Percentiles rank a stretch among this genome's conserved stretches.
Evolutionary conservation across 2,797 vertebrate genomes (phyloP).

Genomic region (Rhinichthys osculus): DNA sequence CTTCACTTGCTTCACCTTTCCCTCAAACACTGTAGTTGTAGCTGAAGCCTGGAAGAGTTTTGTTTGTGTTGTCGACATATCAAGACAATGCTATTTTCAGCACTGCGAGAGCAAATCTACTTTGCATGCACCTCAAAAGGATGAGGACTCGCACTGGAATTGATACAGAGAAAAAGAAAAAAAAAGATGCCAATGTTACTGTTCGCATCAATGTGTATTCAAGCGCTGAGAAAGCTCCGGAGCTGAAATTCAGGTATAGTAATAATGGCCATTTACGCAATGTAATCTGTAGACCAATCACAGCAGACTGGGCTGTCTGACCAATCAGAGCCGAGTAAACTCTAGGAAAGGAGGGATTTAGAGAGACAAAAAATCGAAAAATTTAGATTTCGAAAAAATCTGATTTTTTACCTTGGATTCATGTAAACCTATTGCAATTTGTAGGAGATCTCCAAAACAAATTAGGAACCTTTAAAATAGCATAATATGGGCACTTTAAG

Average conservation of each 20-base stretch:
- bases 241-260: background rate
- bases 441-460: background rate
- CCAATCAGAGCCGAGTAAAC: background rate
- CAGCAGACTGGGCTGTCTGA: background rate
- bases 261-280: background rate
- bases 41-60: background rate
- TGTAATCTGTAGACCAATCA: background rate
- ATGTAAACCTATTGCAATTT: background rate
- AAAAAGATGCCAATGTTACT: background rate
- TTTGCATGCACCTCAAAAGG: background rate
- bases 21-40: background rate
- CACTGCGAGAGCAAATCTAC: background rate
- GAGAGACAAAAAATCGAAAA: too few relatives aligned
- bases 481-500: background rate
- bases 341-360: background rate
- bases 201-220: background rate
- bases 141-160: background rate
- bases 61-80: background rate
- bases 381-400: too few relatives aligned
- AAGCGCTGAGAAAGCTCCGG: background rate
- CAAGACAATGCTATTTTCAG: background rate
- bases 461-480: background rate
- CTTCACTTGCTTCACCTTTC: background rate
- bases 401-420: background rate
- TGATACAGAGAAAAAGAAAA: background rate